Conservation (phyloP, 1,140 invertebrate genomes). For the Drosophila pandora region DNA sequence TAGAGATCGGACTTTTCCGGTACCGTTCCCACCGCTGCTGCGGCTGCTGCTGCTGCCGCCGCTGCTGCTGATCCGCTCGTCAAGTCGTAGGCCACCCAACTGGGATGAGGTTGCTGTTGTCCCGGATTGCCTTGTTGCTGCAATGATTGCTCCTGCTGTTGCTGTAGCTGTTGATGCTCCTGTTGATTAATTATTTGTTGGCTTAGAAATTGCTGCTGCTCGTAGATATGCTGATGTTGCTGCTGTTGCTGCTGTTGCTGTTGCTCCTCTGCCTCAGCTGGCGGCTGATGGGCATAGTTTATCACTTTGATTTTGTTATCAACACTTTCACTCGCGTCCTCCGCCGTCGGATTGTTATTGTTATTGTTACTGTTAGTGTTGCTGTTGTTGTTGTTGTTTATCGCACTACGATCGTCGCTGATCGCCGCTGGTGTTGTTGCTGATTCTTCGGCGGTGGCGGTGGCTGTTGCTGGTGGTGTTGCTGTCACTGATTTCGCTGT, state of each 20-base stretch:
- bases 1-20: conserved; percentile 51
- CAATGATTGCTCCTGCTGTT: conserved; percentile 4
- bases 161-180: conserved; percentile 27
- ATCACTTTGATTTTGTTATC: conserved; percentile 77
- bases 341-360: conserved; percentile 56
- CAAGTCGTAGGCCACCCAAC: conserved; percentile 61
- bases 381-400: conserved; percentile 62
- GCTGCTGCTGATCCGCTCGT: conserved; percentile 52
- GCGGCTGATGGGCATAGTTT: conserved; percentile 67
- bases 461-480: conserved; percentile 32
- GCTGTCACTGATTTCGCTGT: conserved; percentile 28
- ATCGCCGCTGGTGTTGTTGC: conserved; percentile 13
- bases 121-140: conserved; percentile 40
- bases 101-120: conserved; percentile 25
- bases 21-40: conserved; percentile 23
- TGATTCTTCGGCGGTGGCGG: conserved; percentile 22
- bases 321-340: conserved; percentile 74
- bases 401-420: conserved; percentile 48
- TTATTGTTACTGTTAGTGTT: conserved; percentile 59
- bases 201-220: conserved; percentile 56
- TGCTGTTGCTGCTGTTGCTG: conserved; percentile 42
- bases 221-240: conserved; percentile 47
- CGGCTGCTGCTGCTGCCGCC: conserved; percentile 36
- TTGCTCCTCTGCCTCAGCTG: conserved; percentile 46
- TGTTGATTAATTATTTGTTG: conserved; percentile 52